Percentiles rank a stretch among this genome's conserved stretches.
These are phyloP conservation scores for Liolophura sinensis DNA, from an alignment of 1,140 invertebrate species.

Conservation along the genomic window DNA sequence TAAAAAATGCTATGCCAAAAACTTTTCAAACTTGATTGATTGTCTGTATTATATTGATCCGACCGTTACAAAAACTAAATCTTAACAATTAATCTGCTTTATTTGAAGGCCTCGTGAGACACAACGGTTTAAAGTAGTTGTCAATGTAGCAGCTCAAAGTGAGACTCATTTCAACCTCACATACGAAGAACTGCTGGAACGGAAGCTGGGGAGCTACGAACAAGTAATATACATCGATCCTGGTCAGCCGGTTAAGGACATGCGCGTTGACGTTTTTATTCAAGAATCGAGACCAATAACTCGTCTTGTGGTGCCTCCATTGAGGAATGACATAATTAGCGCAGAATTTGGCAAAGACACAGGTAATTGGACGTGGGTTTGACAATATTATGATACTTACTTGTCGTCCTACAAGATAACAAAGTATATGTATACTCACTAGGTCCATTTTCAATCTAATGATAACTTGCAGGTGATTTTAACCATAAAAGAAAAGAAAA, in stretches of 20 bases:
- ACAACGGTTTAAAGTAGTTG: conserved; percentile 21
- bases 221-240: conserved; percentile 16
- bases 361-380: no score
- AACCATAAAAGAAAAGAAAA: no score
- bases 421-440: no score
- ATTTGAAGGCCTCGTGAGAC: conserved; percentile 18
- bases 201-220: conserved; percentile 28
- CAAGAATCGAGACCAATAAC: conserved; percentile 34
- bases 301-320: conserved; percentile 15
- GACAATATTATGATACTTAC: no score
- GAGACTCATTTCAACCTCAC: conserved; percentile 31
- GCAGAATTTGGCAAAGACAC: conserved; percentile 4
- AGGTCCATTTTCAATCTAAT: no score
- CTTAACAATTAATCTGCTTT: no score
- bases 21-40: no score
- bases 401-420: no score
- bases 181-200: conserved; percentile 30
- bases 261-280: conserved; percentile 30
- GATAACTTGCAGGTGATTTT: no score
- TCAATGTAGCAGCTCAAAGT: conserved; percentile 21
- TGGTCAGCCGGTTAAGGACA: conserved; percentile 3
- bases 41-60: no score
- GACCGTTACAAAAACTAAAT: no score
- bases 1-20: no score
- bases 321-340: not conserved